These are phyloP conservation scores for Heloderma charlesbogerti DNA, from an alignment of 2,113 vertebrate genomes.

Conservation along the genomic window DNA sequence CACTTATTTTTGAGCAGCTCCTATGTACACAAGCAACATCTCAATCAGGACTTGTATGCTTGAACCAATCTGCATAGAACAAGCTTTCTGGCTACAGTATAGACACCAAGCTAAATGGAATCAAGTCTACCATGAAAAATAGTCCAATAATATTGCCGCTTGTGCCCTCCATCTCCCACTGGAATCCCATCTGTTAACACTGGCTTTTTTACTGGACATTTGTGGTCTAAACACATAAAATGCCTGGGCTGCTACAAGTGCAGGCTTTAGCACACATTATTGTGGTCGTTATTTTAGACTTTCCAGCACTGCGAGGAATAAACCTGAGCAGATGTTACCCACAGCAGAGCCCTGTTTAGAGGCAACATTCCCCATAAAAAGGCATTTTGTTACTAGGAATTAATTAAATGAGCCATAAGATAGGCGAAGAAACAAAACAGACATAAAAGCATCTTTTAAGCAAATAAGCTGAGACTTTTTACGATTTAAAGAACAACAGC, in stretches of 20 bases:
- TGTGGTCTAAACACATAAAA: not conserved
- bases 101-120: not conserved
- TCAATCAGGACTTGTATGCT: no score
- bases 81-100: not conserved
- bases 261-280: conserved; percentile 11
- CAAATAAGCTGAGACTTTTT: conserved; percentile 8
- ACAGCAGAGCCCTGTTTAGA: not conserved
- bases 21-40: not conserved
- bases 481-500: not conserved
- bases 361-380: not conserved
- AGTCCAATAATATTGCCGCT: not conserved
- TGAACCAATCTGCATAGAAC: not conserved
- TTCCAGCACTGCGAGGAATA: conserved; percentile 4
- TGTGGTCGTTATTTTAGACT: not conserved
- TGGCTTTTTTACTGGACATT: not conserved
- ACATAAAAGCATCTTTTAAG: conserved; percentile 20
- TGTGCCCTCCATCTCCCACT: not conserved
- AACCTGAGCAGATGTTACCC: conserved; percentile 2
- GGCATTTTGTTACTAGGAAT: conserved; percentile 21
- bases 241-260: not conserved
- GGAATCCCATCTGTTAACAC: not conserved
- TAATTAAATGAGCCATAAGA: conserved; percentile 32
- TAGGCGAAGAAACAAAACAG: conserved; percentile 14
- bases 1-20: not conserved
- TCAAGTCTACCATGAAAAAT: not conserved